Base-by-base conservation (phyloP, 2,888 invertebrate species). In the Pandemis corylana region DNA sequence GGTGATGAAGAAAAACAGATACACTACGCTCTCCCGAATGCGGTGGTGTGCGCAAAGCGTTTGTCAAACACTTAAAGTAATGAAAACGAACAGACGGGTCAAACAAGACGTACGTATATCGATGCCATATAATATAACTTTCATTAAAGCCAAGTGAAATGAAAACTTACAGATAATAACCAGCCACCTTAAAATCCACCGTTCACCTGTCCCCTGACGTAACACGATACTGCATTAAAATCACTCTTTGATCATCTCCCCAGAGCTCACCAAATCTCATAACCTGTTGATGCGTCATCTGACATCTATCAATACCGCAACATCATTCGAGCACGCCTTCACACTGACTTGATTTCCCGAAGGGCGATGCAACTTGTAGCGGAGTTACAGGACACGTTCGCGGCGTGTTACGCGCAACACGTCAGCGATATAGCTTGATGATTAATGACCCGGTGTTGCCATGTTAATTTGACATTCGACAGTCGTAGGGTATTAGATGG, bases 261-360 rank as follows among this genome's bases (percentile, higher is more conserved):
- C n/a, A 5, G n/a, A 7, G 15, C 6, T 0, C 7, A 0, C 56
- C 20, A 56, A 63, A 44, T 63, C 63, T 44, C 44, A 44, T 56
- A 66, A 59, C 41, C 49, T 49, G 56, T 42, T 61, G 51, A 72
- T 49, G 28, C 5, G 10, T 59, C 59, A 59, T 59, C 53, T 53
- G 1, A 9, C 9, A 59, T 59, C 12, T 12, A 65, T 65, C 13
- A 36, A 49, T 28, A 49, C 13, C 4, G 20, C 7, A 46, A 49
- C 49, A 64, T 46, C 63, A 63, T 42, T 28, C 41, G 42, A 49
- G 36, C 36, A 12, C 36, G 53, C 42, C 68, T 13, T 9, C 44
- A 63, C 59, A 61, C n/a, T 6, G 46, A 67, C 53, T 44, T 72
- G 72, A 72, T 72, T 72, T 72, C 72, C 72, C 72, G 6, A 53